Evolutionary conservation across 2,797 vertebrate genomes (phyloP).

Genomic region (Sebastes paucispinis): DNA sequence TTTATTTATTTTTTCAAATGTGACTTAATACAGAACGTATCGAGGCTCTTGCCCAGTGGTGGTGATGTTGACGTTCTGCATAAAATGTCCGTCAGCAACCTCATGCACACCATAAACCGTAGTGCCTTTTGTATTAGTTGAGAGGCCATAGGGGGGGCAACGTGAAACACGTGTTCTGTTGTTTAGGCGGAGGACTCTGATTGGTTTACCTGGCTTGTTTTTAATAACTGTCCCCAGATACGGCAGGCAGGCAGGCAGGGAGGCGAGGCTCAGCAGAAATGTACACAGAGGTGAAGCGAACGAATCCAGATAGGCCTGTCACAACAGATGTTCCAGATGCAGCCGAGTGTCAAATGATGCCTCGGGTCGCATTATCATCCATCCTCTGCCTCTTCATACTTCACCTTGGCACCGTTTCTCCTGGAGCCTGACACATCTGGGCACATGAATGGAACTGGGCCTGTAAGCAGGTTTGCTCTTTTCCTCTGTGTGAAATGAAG

Average conservation of each 20-base stretch:
- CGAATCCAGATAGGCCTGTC: constrained; percentile 58
- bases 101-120: constrained; percentile 49
- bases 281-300: constrained; percentile 49
- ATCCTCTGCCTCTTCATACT: constrained; percentile 58
- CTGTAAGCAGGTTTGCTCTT: constrained; percentile 16
- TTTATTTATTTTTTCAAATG: constrained; percentile 52
- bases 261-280: constrained; percentile 35
- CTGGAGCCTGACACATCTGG: constrained; percentile 37
- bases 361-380: constrained; percentile 67
- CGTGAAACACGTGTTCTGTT: constrained; percentile 53
- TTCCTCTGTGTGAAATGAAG: constrained; percentile 31
- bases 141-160: constrained; percentile 17
- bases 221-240: constrained; percentile 58
- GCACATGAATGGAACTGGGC: constrained; percentile 27
- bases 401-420: constrained; percentile 58
- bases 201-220: constrained; percentile 62
- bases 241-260: neutral
- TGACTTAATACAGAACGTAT: constrained; percentile 43
- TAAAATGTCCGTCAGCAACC: constrained; percentile 60
- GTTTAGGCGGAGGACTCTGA: constrained; percentile 35
- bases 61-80: constrained; percentile 58
- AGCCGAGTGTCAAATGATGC: constrained; percentile 72
- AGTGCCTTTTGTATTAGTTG: constrained; percentile 16
- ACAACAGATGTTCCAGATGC: constrained; percentile 80
- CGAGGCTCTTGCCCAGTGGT: neutral